Evolutionary conservation across 2,888 invertebrate genomes (phyloP).

Genomic region (Ceraclea dissimilis): DNA sequence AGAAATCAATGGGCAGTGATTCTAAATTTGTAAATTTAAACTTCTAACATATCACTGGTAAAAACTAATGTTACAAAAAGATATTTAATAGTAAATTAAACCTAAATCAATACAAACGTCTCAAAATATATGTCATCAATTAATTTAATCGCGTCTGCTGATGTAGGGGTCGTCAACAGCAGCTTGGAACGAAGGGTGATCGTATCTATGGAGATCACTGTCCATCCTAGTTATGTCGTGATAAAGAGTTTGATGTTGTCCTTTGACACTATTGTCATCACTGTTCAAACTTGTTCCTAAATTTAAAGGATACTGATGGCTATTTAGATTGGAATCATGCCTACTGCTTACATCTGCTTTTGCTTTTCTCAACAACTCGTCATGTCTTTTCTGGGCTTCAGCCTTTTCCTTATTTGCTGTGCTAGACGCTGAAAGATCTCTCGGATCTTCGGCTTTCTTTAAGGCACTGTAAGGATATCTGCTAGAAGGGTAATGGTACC

Average conservation of each 20-base stretch:
- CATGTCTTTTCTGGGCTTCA: slow-evolving; percentile 37
- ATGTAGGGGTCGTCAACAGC: slow-evolving; percentile 42
- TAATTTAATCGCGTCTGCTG: slow-evolving; percentile 40
- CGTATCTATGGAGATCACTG: slow-evolving; percentile 39
- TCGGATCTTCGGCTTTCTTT: slow-evolving; percentile 41
- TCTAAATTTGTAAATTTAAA: too few species aligned
- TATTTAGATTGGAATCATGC: slow-evolving; percentile 36
- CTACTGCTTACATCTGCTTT: slow-evolving; percentile 38
- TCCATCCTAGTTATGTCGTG: slow-evolving; percentile 38
- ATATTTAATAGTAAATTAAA: too few species aligned
- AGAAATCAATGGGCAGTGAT: too few species aligned
- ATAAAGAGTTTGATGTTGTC: slow-evolving; percentile 38
- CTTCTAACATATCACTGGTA: too few species aligned
- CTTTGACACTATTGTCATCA: slow-evolving; percentile 31
- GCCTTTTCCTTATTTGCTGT: slow-evolving; percentile 39
- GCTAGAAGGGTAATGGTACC: slow-evolving; percentile 16
- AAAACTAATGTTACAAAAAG: too few species aligned
- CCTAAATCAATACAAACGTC: too few species aligned
- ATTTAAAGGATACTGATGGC: slow-evolving; percentile 37
- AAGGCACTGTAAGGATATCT: slow-evolving; percentile 42
- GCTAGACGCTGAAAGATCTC: slow-evolving; percentile 40
- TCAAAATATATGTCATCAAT: too few species aligned
- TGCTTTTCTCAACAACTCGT: slow-evolving; percentile 37
- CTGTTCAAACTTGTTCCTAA: slow-evolving; percentile 15
- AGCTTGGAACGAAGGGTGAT: slow-evolving; percentile 42